These are phyloP conservation scores for Portunus trituberculatus DNA, from an alignment of 1,140 invertebrate genomes.

Conservation along the genomic window DNA sequence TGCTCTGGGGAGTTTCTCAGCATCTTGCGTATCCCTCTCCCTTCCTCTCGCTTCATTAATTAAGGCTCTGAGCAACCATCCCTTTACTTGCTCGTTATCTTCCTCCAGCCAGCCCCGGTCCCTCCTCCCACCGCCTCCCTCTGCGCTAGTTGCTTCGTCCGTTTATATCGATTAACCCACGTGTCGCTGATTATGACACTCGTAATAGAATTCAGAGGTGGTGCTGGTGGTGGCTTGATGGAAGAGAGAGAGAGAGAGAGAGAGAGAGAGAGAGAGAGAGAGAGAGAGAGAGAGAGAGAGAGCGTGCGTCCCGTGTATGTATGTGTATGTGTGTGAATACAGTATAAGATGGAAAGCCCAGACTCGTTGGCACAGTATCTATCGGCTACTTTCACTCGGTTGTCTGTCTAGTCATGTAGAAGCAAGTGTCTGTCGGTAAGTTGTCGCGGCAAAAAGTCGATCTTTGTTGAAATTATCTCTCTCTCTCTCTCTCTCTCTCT, in stretches of 20 bases:
- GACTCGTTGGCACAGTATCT: too few species aligned
- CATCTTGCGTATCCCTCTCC: too few species aligned
- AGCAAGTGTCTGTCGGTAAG: background rate
- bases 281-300: background rate
- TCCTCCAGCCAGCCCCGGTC: background rate
- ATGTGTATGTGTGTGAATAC: background rate
- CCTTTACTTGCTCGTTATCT: too few species aligned
- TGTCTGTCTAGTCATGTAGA: background rate
- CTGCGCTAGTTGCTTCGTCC: too few species aligned
- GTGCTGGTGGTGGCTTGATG: background rate
- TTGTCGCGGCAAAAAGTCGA: background rate
- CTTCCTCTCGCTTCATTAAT: too few species aligned
- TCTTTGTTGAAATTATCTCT: conserved; percentile 7
- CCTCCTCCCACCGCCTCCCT: background rate
- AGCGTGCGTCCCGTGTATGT: background rate
- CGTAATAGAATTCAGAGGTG: background rate
- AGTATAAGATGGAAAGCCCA: too few species aligned
- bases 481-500: conserved; percentile 58
- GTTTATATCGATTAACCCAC: too few species aligned
- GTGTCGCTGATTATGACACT: too few species aligned
- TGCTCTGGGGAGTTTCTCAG: too few species aligned
- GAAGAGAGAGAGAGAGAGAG: background rate
- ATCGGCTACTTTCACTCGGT: background rate
- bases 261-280: background rate
- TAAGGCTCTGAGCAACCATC: too few species aligned